A percentile compares a stretch with the other conserved stretches of the same genome.
These are phyloP conservation scores for Eupeodes luniger DNA, from an alignment of 2,888 invertebrate genomes.

Conservation along the genomic window DNA sequence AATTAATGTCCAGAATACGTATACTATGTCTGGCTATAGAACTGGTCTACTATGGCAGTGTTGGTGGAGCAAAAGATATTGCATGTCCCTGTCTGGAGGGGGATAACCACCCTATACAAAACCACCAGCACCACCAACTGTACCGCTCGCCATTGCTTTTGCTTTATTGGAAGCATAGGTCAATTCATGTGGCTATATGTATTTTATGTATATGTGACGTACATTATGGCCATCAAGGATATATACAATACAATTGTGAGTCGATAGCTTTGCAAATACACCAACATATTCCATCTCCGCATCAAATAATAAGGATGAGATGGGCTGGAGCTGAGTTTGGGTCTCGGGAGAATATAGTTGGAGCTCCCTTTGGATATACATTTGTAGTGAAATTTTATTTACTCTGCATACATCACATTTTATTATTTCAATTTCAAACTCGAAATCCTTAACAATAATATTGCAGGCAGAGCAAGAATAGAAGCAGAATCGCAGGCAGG, in stretches of 20 bases:
- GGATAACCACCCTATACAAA: neutral
- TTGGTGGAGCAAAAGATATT: neutral
- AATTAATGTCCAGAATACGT: slow-evolving; percentile 51
- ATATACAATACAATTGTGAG: slow-evolving; percentile 38
- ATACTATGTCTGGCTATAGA: neutral
- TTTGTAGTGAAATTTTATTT: slow-evolving; percentile 54
- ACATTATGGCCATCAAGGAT: slow-evolving; percentile 46
- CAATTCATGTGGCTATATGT: neutral
- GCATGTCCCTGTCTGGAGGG: neutral
- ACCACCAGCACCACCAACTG: neutral
- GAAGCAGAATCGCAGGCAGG: neutral
- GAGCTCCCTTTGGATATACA: neutral
- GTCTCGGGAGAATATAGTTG: neutral
- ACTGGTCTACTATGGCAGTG: too few species aligned
- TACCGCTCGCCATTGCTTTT: neutral
- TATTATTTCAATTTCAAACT: slow-evolving; percentile 72
- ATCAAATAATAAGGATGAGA: neutral
- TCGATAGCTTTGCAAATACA: slow-evolving; percentile 66
- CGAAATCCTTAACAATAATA: slow-evolving; percentile 58
- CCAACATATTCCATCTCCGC: slow-evolving; percentile 9
- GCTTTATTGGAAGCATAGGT: slow-evolving; percentile 33
- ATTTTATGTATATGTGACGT: slow-evolving; percentile 18
- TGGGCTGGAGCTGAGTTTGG: neutral
- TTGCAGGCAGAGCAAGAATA: neutral
- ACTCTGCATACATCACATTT: slow-evolving; percentile 66